Evolutionary conservation across 2,888 invertebrate genomes (phyloP).

Genomic region (Himalopsyche anomala): DNA sequence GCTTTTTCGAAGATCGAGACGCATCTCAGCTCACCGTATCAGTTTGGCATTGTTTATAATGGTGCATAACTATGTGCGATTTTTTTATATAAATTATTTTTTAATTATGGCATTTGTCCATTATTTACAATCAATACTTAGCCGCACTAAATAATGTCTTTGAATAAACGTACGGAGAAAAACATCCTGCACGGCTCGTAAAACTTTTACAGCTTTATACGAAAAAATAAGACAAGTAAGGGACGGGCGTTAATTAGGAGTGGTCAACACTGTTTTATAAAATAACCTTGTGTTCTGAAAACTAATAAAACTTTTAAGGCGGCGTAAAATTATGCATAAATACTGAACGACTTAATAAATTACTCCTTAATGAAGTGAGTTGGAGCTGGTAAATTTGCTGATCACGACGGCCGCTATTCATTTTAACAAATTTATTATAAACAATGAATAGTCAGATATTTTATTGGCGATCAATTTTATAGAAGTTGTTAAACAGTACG

Average conservation of each 20-base stretch:
- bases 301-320: constrained; percentile 20
- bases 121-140: not conserved
- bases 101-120: not conserved
- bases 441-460: not conserved
- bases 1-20: too few species aligned
- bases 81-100: not conserved
- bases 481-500: not conserved
- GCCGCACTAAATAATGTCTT: constrained; percentile 17
- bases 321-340: constrained; percentile 22
- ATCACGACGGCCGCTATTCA: not conserved
- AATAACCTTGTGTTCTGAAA: constrained; percentile 28
- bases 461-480: not conserved
- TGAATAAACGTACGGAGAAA: not conserved
- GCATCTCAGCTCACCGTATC: too few species aligned
- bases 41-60: too few species aligned
- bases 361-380: not conserved
- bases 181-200: constrained; percentile 13
- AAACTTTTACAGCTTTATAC: not conserved
- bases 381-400: not conserved
- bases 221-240: not conserved
- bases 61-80: not conserved
- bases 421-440: not conserved
- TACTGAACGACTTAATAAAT: constrained; percentile 16
- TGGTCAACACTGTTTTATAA: constrained; percentile 29
- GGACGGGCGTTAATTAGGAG: constrained; percentile 10